Evolutionary conservation across 1,140 invertebrate genomes (phyloP), one percentile per base, ranked within the genome.

Genomic region (Polypedilum pembai): DNA sequence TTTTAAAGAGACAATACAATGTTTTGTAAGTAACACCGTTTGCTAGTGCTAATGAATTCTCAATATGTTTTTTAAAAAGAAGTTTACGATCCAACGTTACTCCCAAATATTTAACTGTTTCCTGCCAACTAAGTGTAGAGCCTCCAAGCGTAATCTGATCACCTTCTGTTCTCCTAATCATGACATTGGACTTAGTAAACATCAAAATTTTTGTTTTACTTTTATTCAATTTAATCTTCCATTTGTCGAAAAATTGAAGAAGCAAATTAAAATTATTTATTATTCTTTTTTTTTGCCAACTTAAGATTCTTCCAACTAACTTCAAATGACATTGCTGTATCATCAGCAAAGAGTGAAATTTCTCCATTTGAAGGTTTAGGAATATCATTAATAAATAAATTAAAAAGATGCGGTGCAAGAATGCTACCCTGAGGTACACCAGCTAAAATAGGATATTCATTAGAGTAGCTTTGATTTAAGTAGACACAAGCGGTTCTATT

Each of bases 261-360:
- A 45, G 8, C 8, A 15, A 12, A 12, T 15, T 8, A 1, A 45
- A 15, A 8, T 2, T 3, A 8, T 8, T 45, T 8, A 45, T 2
- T 1, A 45, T 2, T 45, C n/a, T 45, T 1, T 8, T 8, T 15
- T 15, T 45, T 45, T 8, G 15, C 15, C 1, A 15, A 45, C 8
- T 45, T 45, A 2, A 45, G 15, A 45, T 45, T 45, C 41, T 45
- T 45, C 41, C 41, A 45, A 45, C 1, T 8, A 45, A 45, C 8
- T 15, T 45, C 8, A 45, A 45, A 1, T 12, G 15, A 1, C 2
- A 12, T 4, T 2, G 79, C 77, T 8, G 80, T 80, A 69, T 81
- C 80, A 74, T 82, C 80, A 7, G 80, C 81, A 75, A 76, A 82
- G 21, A 77, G 41, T 8, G 79, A 78, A 10, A 78, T 33, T 7